Conservation (phyloP, 1,140 invertebrate species). For the Drosophila lacertosa region DNA sequence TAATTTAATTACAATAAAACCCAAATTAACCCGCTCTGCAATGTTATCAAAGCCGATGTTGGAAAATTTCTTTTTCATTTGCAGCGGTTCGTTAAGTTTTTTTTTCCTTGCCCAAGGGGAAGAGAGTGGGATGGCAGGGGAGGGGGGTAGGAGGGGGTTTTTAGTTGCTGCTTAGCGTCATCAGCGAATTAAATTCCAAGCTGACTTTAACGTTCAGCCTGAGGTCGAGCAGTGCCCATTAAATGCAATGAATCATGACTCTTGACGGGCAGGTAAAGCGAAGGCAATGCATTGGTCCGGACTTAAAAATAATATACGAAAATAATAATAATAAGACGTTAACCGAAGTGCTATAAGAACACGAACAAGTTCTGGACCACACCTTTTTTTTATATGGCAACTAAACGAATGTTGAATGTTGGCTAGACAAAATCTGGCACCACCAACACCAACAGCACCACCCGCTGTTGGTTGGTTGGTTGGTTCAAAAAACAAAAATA, state of each 20-base stretch:
- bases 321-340: constrained; percentile 7
- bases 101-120: constrained; percentile 42
- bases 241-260: constrained; percentile 70
- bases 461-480: constrained; percentile 39
- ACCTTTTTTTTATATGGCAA: constrained; percentile 41
- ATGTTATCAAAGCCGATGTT: constrained; percentile 58
- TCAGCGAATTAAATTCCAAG: constrained; percentile 27
- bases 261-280: constrained; percentile 52
- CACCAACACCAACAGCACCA: neutral
- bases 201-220: constrained; percentile 53
- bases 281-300: constrained; percentile 20
- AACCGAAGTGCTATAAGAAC: constrained; percentile 9
- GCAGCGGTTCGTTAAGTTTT: constrained; percentile 65
- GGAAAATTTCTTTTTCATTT: constrained; percentile 66
- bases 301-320: constrained; percentile 2
- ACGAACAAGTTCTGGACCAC: constrained; percentile 64
- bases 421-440: constrained; percentile 36
- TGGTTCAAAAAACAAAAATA: constrained; percentile 2
- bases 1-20: constrained; percentile 81
- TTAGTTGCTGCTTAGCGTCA: constrained; percentile 1
- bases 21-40: constrained; percentile 66
- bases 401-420: constrained; percentile 29
- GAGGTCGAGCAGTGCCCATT: constrained; percentile 38
- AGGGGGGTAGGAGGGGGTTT: constrained; percentile 12
- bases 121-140: neutral